Conservation (phyloP, 2,113 vertebrate genomes). For the Xiphophorus couchianus region DNA sequence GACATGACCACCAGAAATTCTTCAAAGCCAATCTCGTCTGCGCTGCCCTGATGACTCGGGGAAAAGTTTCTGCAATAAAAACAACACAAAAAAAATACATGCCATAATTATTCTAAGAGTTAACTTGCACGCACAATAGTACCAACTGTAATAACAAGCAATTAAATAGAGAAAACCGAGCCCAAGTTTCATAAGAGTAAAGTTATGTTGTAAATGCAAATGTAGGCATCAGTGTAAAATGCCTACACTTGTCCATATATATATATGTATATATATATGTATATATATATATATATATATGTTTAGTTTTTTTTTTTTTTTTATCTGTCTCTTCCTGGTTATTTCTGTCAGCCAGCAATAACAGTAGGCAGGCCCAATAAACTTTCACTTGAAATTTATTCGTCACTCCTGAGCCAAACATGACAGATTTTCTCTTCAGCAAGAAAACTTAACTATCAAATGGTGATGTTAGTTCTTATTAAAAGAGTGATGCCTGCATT, state of each 20-base stretch:
- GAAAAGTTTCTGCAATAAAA: constrained; percentile 83
- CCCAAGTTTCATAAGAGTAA: background rate
- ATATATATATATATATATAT: too few species aligned
- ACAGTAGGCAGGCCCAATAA: too few species aligned
- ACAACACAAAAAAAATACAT: background rate
- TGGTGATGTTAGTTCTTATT: background rate
- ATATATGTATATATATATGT: too few species aligned
- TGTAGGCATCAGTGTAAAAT: too few species aligned
- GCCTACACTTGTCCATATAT: too few species aligned
- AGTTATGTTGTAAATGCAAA: background rate
- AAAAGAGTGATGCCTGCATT: background rate
- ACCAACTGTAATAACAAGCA: background rate
- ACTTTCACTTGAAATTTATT: constrained; percentile 52
- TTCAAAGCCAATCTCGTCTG: constrained; percentile 90
- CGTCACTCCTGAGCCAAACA: constrained; percentile 20
- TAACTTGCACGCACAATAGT: background rate
- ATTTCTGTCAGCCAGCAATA: too few species aligned
- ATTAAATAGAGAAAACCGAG: too few species aligned
- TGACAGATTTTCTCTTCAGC: background rate
- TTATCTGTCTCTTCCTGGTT: too few species aligned
- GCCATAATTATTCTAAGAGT: background rate
- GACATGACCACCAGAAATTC: constrained; percentile 95
- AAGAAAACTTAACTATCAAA: background rate
- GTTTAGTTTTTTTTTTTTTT: too few species aligned
- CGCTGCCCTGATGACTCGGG: constrained; percentile 77